Base-by-base conservation (phyloP, 2,888 invertebrate species). In the Cryptosula pallasiana region DNA sequence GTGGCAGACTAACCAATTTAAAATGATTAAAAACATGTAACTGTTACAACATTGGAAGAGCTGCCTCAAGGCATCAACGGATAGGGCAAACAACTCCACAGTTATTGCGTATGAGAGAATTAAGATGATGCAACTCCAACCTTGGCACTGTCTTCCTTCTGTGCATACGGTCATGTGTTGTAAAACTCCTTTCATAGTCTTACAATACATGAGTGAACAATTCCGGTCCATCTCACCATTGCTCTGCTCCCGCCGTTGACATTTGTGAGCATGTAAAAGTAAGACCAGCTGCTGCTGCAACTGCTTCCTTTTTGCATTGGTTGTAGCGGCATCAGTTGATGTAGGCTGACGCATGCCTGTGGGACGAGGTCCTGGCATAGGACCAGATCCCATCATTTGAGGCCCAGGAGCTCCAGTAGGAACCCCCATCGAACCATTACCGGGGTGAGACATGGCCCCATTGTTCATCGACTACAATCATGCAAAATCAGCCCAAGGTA, bases 271-370 rank as follows among this genome's bases (percentile, higher is more conserved):
- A 86, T 99, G 99, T 69, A 99, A 88, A 73, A 99, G 87, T 69
- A 99, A 87, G 77, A 99, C 96, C 72, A 99, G 87, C 82, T 99
- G 99, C 83, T 99, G 98, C 83, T 99, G 99, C 77, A 99, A 99
- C 63, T 99, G 89, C 85, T 96, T 97, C 73, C 97, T 89, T 83
- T 99, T 98, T 86, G 99, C 98, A 16, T 97, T 95, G 87, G 96
- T 97, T 74, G 93, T 91, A 77, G 76, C 77, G 20, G 34, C 27
- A 13, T 20, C 13, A 13, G 13, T 32, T 25, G 5, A 5, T 5
- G 5, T 57, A 9, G 23, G 23, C 25, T 57, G 57, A 5, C 9
- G 20, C 5, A 45, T 20, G 20, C 20, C 20, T 13, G 9, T 45
- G 5, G 45, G 45, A 13, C 45, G 45, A 45, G 45, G 45, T 5